phyloP scores from a whole-genome alignment of 2,797 vertebrate species.

The Ptychadena robeensis region DNA sequence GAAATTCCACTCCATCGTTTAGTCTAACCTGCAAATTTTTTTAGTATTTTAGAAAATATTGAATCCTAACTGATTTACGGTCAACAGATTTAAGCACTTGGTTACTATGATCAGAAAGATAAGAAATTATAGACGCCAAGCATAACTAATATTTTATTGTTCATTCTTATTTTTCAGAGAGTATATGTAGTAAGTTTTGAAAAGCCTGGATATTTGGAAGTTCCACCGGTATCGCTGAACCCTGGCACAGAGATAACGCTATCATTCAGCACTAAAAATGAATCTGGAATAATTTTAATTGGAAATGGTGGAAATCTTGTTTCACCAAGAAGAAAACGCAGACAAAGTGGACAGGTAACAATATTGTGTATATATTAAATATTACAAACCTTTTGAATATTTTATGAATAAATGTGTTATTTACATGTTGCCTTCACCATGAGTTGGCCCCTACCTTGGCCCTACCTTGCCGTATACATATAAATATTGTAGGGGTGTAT shows the following conservation, averaged over 20 bases:
- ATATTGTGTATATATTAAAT: neutral
- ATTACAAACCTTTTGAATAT: neutral
- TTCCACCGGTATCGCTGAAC: conserved; percentile 79
- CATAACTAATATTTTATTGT: no score
- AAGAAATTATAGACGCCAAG: no score
- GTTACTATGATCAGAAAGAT: no score
- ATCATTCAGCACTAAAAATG: conserved; percentile 92
- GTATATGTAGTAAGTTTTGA: conserved; percentile 91
- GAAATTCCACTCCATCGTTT: no score
- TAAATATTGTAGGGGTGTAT: no score
- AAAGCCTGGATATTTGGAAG: conserved; percentile 88
- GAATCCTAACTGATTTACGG: no score
- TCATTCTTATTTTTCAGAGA: conserved; percentile 77
- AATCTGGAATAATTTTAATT: conserved; percentile 89
- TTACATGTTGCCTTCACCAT: no score
- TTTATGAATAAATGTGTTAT: neutral
- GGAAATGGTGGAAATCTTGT: conserved; percentile 75
- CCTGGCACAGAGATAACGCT: conserved; percentile 90
- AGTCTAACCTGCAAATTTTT: no score
- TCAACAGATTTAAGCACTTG: no score
- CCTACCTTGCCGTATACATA: no score
- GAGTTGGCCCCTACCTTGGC: no score
- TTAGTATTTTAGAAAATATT: no score
- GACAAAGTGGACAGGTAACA: conserved; percentile 85
- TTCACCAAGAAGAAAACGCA: conserved; percentile 81